These are phyloP conservation scores for Apis mellifera DNA, from an alignment of 1,140 invertebrate genomes.

Conservation along the genomic window Amel_HAv3.1 CM009935.2:13300501-13301000, in stretches of 20 bases:
- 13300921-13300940: constrained; percentile 41
- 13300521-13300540: neutral
- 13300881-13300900: neutral
- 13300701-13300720: neutral
- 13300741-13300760: neutral
- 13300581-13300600: too few relatives aligned
- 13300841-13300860: neutral
- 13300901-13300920: constrained; percentile 25
- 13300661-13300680: neutral
- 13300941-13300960: constrained; percentile 64
- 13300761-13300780: neutral
- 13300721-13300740: neutral
- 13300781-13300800: neutral
- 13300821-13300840: neutral
- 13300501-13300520: neutral
- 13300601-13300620: neutral
- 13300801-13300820: neutral
- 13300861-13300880: neutral
- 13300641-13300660: neutral
- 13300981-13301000: constrained; percentile 75
- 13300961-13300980: constrained; percentile 71
- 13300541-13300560: neutral
- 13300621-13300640: neutral
- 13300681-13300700: neutral
- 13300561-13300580: too few relatives aligned